Base-by-base conservation (phyloP, 1,140 invertebrate species). In the Listronotus bonariensis region DNA sequence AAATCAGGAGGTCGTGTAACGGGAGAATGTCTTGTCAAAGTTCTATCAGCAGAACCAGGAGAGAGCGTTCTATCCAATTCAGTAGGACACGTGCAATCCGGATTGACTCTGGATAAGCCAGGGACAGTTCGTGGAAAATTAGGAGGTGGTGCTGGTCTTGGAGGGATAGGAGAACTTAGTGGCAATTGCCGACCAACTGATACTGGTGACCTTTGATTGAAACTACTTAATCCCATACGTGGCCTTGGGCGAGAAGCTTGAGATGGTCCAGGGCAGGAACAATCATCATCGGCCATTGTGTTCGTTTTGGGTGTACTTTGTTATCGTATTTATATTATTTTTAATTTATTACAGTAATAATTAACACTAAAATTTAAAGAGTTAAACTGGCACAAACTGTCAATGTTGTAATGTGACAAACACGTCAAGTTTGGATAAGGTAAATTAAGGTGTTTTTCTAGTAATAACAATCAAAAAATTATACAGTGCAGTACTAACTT, bases 81-180 rank as follows among this genome's bases (percentile, higher is more conserved):
- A 5, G n/a, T 18, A 46, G 43, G 14, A 14, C n/a, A 42, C 10
- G 17, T 42, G n/a, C n/a, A 42, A 42, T 14, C 41, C 7, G 43
- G 10, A 46, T 15, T n/a, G 9, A 5, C 43, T 14, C 51, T 36
- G 9, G 4, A 8, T 38, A 34, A 11, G 14, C 32, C 32, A 1
- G 51, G 51, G 7, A 36, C 51, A 36, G 51, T 53, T 10, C 51
- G 51, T 6, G 51, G 26, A 12, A 53, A 34, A 15, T n/a, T 53
- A 14, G 51, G 51, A 9, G 51, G 51, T 5, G 20, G 36, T 10
- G 2, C 8, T n/a, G 51, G 17, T 18, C 51, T 53, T 4, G 26
- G 32, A 48, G 45, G 15, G 10, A 48, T 48, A 9, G 45, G 45
- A 8, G 18, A 3, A 20, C 45, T 48, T 38, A 17, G n/a, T 26